phyloP scores from a whole-genome alignment of 2,888 invertebrate species.

The Linnaemya tessellans region DNA sequence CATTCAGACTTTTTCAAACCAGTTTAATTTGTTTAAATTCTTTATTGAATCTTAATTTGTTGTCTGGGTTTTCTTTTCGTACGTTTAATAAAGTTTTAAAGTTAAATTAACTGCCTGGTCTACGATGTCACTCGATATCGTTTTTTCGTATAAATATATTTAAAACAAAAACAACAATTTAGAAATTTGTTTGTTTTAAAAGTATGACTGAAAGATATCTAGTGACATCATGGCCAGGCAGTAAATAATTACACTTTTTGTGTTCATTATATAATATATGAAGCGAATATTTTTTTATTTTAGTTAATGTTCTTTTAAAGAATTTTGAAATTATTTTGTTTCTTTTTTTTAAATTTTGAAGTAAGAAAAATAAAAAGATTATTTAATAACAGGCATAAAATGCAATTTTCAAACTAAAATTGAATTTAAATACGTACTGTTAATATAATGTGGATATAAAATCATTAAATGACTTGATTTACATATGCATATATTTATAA shows the following conservation, averaged over 20 bases:
- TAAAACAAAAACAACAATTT: too few relatives aligned
- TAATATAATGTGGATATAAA: slow-evolving; percentile 20
- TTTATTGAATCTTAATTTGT: slow-evolving; percentile 64
- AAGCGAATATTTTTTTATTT: slow-evolving; percentile 28
- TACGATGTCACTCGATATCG: too few relatives aligned
- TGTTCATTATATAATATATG: slow-evolving; percentile 52
- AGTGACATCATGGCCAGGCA: too few relatives aligned
- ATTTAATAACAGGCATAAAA: slow-evolving; percentile 46
- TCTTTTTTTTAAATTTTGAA: slow-evolving; percentile 11
- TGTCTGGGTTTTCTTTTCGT: slow-evolving; percentile 55
- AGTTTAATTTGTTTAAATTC: slow-evolving; percentile 46
- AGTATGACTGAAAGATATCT: too few relatives aligned
- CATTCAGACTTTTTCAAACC: not conserved
- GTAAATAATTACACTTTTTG: slow-evolving; percentile 63
- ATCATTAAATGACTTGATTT: slow-evolving; percentile 60
- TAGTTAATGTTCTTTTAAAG: slow-evolving; percentile 37
- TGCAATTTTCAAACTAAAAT: slow-evolving; percentile 52
- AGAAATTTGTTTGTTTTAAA: too few relatives aligned
- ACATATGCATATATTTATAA: slow-evolving; percentile 11
- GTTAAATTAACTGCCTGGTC: too few relatives aligned
- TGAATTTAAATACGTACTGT: slow-evolving; percentile 18
- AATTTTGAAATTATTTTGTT: slow-evolving; percentile 2
- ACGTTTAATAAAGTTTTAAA: slow-evolving; percentile 50
- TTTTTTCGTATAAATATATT: too few relatives aligned
- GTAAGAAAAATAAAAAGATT: slow-evolving; percentile 27